Evolutionary conservation across 1,140 invertebrate genomes (phyloP).

Genomic region (Argopecten irradians): DNA sequence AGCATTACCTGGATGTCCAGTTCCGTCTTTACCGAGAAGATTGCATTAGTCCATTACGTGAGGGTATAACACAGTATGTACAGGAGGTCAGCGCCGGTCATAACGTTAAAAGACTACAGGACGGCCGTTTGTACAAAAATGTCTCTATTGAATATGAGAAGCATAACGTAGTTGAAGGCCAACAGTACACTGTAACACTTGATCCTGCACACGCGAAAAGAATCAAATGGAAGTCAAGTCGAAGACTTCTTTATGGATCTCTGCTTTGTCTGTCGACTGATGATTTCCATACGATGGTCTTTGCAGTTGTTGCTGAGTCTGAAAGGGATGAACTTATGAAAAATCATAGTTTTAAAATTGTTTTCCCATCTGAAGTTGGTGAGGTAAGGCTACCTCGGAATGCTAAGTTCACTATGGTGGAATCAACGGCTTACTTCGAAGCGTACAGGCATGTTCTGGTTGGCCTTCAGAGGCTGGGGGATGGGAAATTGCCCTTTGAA

Average conservation of each 20-base stretch:
- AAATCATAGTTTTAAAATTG: slow-evolving; percentile 1
- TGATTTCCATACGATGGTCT: slow-evolving; percentile 82
- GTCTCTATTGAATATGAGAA: slow-evolving; percentile 50
- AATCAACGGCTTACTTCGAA: slow-evolving; percentile 79
- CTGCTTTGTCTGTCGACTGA: slow-evolving; percentile 84
- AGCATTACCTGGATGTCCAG: slow-evolving; percentile 88
- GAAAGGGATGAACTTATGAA: slow-evolving; percentile 70
- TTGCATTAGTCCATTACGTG: slow-evolving; percentile 73
- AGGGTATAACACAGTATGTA: slow-evolving; percentile 65
- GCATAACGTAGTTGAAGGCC: slow-evolving; percentile 45
- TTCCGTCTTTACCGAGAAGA: slow-evolving; percentile 87
- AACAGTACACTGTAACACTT: slow-evolving; percentile 62
- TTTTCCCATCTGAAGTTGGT: background rate
- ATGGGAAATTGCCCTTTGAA: slow-evolving; percentile 47
- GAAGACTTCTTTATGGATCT: slow-evolving; percentile 84
- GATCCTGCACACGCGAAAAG: slow-evolving; percentile 54
- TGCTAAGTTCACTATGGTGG: slow-evolving; percentile 73
- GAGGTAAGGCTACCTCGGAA: background rate
- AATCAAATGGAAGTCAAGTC: slow-evolving; percentile 75
- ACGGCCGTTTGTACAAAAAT: slow-evolving; percentile 56
- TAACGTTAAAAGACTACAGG: slow-evolving; percentile 41
- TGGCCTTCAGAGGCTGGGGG: slow-evolving; percentile 73
- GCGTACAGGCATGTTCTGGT: slow-evolving; percentile 77
- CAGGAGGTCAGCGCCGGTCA: background rate
- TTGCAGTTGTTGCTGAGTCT: slow-evolving; percentile 83